Conservation (phyloP, 2,888 invertebrate genomes). For the Cryptosula pallasiana region DNA sequence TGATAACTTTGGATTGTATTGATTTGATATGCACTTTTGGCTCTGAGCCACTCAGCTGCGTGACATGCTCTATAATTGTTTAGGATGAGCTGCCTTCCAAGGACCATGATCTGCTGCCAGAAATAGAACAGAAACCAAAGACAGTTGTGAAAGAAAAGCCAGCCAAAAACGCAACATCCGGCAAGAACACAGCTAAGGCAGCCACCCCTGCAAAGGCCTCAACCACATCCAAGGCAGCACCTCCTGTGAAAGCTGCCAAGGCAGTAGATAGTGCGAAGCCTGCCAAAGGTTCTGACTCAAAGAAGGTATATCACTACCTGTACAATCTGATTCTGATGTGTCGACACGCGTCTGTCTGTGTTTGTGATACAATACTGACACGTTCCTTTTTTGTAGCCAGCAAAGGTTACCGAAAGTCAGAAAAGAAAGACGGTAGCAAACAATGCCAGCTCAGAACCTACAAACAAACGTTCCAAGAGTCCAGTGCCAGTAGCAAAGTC, state of each 20-base stretch:
- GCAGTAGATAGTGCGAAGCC: no score
- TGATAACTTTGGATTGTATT: no score
- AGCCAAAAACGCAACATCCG: background rate
- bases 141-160: no score
- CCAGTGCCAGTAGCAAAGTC: background rate
- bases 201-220: background rate
- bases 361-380: no score
- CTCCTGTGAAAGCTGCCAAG: background rate
- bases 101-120: constrained; percentile 12
- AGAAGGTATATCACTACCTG: no score
- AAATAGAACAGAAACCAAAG: background rate
- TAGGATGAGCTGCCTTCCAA: constrained; percentile 6
- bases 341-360: no score
- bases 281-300: no score
- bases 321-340: no score
- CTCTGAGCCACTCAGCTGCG: no score
- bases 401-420: no score
- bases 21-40: no score
- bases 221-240: background rate
- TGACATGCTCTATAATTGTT: background rate
- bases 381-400: no score
- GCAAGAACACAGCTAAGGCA: background rate
- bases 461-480: background rate
- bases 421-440: background rate
- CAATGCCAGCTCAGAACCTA: background rate